Percentiles rank a stretch among this genome's conserved stretches.
Conservation (phyloP, 2,888 invertebrate genomes). For the Papilio protenor region DNA sequence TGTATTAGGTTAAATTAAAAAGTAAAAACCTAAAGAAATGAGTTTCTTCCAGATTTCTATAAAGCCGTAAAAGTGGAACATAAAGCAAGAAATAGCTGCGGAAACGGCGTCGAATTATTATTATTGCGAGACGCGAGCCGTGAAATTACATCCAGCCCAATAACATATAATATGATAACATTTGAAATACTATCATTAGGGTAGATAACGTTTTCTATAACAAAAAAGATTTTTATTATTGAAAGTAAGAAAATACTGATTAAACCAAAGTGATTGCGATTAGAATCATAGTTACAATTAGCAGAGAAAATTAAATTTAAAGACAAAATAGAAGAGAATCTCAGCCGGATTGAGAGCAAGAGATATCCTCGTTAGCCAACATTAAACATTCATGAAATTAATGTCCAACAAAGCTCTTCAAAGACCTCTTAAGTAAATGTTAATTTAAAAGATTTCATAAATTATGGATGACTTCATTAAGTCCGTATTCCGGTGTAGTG, state of each 20-base stretch:
- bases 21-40: conserved; percentile 13
- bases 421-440: conserved; percentile 21
- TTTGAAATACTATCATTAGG: neutral
- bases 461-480: conserved; percentile 32
- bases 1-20: neutral
- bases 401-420: conserved; percentile 19
- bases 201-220: neutral
- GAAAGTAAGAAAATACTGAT: too few relatives aligned
- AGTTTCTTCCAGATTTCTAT: neutral
- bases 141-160: conserved; percentile 15
- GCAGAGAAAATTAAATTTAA: neutral
- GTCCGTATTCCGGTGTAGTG: neutral
- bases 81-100: conserved; percentile 15
- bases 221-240: neutral
- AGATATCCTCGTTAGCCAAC: conserved; percentile 18
- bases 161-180: neutral
- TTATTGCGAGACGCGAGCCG: conserved; percentile 17
- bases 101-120: conserved; percentile 22
- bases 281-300: neutral
- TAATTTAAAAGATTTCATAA: conserved; percentile 32
- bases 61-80: conserved; percentile 6
- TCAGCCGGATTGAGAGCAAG: neutral
- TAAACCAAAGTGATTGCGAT: too few relatives aligned
- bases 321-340: neutral
- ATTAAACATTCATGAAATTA: conserved; percentile 34